Evolutionary conservation across 2,888 invertebrate species (phyloP), one percentile per base, ranked within the genome.

Genomic region (Dolomedes plantarius): DNA sequence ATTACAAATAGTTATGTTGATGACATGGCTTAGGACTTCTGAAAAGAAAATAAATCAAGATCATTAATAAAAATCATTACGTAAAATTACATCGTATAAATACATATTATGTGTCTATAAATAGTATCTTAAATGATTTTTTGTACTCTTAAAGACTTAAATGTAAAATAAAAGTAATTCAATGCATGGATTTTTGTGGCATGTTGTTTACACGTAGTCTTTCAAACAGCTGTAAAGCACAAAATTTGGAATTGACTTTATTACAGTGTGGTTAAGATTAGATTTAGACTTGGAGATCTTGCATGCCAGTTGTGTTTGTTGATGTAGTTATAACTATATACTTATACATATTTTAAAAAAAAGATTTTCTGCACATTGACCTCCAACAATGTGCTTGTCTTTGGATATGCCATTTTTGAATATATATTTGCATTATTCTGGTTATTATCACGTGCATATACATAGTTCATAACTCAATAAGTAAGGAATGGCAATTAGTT

Each of bases 181-280:
- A 2, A 69, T 83, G 83, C 83, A 85, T 85, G 83, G 16, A 28
- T 85, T 80, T 72, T 83, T 77, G 83, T 85, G 73, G 83, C 83
- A 85, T 85, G 83, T 28, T 73, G 68, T 73, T 67, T 77, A 50
- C 77, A 85, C 83, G 50, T 85, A 85, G 83, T 56, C n/a, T 65
- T 85, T 65, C 11, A 67, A 29, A 41, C 13, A 29, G n/a, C 28
- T 65, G 31, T 71, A 64, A 41, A 82, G 82, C 83, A 85, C 83
- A 64, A 50, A 71, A 29, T 27, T 56, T 50, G 65, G 72, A 76
- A 76, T 76, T 76, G 64, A 72, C 39, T 76, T 46, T 83, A 71
- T 76, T 72, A 83, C 76, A 76, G 23, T 76, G 76, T 83, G 65
- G 62, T 27, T 23, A 56, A 2, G 32, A 27, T 41, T 62, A 81